These are phyloP conservation scores for Melinaea menophilus DNA, from an alignment of 2,888 invertebrate genomes.

Conservation along the genomic window DNA sequence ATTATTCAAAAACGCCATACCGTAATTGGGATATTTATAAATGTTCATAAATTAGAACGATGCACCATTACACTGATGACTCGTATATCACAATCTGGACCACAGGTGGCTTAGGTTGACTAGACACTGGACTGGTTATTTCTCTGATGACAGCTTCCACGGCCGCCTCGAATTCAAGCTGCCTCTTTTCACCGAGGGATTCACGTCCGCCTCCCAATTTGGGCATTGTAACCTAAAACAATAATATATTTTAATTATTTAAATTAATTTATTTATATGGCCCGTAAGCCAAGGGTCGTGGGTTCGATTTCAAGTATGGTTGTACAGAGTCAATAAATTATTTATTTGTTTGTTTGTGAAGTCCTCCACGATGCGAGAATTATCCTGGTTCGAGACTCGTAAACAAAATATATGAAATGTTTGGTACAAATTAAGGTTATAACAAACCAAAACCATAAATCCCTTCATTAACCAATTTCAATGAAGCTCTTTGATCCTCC, in stretches of 20 bases:
- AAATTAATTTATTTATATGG: no score
- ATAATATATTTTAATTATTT: background rate
- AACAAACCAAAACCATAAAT: background rate
- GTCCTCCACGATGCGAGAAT: no score
- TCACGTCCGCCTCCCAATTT: constrained; percentile 73
- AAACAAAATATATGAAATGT: no score
- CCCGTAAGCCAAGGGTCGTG: no score
- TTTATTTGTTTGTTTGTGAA: no score
- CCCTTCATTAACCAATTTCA: constrained; percentile 11
- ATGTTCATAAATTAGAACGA: background rate
- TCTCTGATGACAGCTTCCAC: constrained; percentile 86
- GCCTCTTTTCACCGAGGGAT: constrained; percentile 72
- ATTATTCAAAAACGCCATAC: no score
- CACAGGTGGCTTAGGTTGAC: constrained; percentile 77
- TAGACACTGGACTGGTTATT: constrained; percentile 80
- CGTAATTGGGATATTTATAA: background rate
- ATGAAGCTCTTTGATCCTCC: constrained; percentile 16
- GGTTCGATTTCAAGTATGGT: no score
- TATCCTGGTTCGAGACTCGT: no score
- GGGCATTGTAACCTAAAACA: constrained; percentile 84
- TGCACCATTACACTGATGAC: constrained; percentile 83
- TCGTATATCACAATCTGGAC: constrained; percentile 93
- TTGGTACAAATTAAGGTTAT: no score
- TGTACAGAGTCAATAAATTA: no score
- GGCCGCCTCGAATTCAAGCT: constrained; percentile 85